Base-by-base conservation (phyloP, 2,888 invertebrate species). In the Drosophila mayaguana region DNA sequence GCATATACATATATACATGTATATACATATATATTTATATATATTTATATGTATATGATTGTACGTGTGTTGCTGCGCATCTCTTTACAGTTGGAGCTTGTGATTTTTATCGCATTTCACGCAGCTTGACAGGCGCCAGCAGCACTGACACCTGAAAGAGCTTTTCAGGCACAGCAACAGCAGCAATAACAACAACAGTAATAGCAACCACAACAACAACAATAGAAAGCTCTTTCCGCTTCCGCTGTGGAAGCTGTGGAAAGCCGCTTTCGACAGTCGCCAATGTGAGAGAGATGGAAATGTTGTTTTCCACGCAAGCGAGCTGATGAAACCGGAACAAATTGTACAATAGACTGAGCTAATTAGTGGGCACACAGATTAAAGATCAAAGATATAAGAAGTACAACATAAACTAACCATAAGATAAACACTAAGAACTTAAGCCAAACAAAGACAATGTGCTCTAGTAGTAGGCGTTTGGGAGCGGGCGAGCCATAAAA, bases 251-350 rank as follows among this genome's bases (percentile, higher is more conserved):
- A 63, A 71, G 65, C 70, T 78, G 80, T 67, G 55, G 81, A 80
- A 80, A 80, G 74, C 80, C 43, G 76, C 78, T 81, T 83, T 86
- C 80, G 66, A 57, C 76, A 65, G 63, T 48, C 61, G 48, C 61
- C 42, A 63, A 68, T 32, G 43, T 8, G 11, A 38, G 14, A 51
- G n/a, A 73, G 53, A 45, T 70, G 45, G 57, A 42, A 69, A 65
- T 61, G 38, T 63, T 14, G 18, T 43, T 34, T 28, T 22, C 32
- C 25, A 34, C 54, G 7, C 45, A 48, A 28, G 32, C 50, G 50
- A 50, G 42, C 65, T 81, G 78, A 40, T 62, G 82, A 81, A 84
- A 84, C 87, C 83, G 83, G 87, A 84, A 84, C 83, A 71, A 78
- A 69, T 78, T 72, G 45, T 71, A 67, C 66, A 73, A 79, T 54